A percentile compares a stretch with the other conserved stretches of the same genome.
Evolutionary conservation across 64 coral and sea anemone species (phyloP).

Genomic region (Porites australiensis): DNA sequence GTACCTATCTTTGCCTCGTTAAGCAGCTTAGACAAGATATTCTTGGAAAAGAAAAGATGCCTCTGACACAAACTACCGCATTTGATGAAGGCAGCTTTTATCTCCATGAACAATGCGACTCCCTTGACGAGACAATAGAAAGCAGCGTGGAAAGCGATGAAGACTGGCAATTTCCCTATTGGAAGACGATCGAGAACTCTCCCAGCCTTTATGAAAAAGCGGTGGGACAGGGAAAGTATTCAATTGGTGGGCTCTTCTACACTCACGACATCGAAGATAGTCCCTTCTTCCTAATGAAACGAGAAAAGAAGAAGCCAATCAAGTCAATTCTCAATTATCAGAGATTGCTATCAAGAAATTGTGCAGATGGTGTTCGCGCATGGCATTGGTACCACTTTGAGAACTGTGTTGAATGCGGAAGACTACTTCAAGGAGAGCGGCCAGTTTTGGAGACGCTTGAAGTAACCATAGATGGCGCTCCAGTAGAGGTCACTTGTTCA

Average conservation of each 20-base stretch:
- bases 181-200: conserved; percentile 55
- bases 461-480: background rate
- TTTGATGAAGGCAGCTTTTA: background rate
- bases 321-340: background rate
- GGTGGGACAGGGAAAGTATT: conserved; percentile 28
- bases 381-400: conserved; percentile 44
- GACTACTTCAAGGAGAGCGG: conserved; percentile 15
- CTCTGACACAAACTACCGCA: too few species aligned
- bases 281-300: background rate
- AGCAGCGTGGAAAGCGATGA: background rate
- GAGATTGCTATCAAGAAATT: background rate
- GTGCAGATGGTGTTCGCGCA: conserved; percentile 7
- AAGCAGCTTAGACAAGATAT: conserved; percentile 43
- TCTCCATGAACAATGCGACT: background rate
- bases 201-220: conserved; percentile 44
- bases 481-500: background rate
- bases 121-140: background rate
- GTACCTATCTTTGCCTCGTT: conserved; percentile 59
- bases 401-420: conserved; percentile 11
- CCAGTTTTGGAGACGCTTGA: background rate
- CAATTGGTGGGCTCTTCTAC: conserved; percentile 32
- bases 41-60: background rate
- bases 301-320: background rate
- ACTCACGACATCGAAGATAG: conserved; percentile 10
- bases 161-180: conserved; percentile 54